Evolutionary conservation across 2,888 invertebrate species (phyloP).

Genomic region (Diadegma fenestrale): DNA sequence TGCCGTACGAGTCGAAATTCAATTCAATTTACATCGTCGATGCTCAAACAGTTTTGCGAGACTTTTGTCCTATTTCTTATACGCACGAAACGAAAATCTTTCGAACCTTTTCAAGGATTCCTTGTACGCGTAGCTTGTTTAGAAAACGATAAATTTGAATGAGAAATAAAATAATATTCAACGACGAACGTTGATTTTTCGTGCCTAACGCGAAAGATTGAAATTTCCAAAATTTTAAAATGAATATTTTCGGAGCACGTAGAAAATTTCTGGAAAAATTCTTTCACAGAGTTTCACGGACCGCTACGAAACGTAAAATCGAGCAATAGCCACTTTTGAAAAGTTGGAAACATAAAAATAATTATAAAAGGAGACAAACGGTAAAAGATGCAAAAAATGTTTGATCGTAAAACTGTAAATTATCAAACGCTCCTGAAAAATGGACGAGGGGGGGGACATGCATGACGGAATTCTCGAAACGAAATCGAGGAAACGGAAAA

Average conservation of each 20-base stretch:
- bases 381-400: neutral
- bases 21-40: neutral
- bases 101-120: neutral
- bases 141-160: too few species aligned
- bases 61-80: neutral
- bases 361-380: neutral
- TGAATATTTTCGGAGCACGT: too few species aligned
- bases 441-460: neutral
- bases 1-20: neutral
- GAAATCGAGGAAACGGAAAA: neutral
- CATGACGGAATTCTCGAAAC: neutral
- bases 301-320: neutral
- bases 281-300: neutral
- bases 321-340: neutral
- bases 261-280: too few species aligned
- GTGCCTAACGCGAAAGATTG: too few species aligned
- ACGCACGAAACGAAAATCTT: slow-evolving; percentile 4
- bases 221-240: too few species aligned
- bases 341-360: neutral
- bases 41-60: neutral
- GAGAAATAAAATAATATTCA: too few species aligned
- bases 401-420: neutral
- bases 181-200: too few species aligned
- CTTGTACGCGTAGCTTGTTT: neutral
- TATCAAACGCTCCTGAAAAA: neutral